These are phyloP conservation scores for Habropoda laboriosa DNA, from an alignment of 1,140 invertebrate species.

Conservation along the genomic window DNA sequence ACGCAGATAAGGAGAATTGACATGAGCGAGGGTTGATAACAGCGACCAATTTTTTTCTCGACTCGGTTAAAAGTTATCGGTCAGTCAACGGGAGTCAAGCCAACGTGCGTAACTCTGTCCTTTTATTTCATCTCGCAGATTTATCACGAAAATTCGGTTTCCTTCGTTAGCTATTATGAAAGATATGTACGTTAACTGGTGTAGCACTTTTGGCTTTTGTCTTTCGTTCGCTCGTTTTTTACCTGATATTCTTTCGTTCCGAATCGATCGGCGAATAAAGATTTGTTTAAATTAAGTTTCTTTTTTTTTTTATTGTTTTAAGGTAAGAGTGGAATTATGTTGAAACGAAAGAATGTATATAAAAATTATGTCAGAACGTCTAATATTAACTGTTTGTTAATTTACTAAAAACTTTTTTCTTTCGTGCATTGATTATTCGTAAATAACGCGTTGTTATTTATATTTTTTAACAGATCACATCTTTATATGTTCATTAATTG, in stretches of 20 bases:
- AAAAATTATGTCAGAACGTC: no score
- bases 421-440: no score
- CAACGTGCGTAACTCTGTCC: conserved; percentile 7
- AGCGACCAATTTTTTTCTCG: conserved; percentile 36
- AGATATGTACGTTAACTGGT: neutral
- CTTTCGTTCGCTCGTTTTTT: neutral
- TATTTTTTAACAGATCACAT: no score
- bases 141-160: neutral
- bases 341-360: no score
- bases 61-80: conserved; percentile 62
- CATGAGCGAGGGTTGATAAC: conserved; percentile 56
- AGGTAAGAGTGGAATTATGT: no score
- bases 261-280: no score
- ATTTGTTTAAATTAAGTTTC: neutral
- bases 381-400: no score
- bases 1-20: conserved; percentile 56
- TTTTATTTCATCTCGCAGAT: neutral
- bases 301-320: neutral
- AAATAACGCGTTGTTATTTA: no score
- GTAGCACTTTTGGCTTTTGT: neutral
- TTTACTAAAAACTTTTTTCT: neutral
- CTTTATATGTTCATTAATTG: no score
- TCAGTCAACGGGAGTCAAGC: conserved; percentile 47
- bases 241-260: no score
- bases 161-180: neutral